Base-by-base conservation (phyloP, 2,797 vertebrate genomes). In the Epinephelus awoara region DNA sequence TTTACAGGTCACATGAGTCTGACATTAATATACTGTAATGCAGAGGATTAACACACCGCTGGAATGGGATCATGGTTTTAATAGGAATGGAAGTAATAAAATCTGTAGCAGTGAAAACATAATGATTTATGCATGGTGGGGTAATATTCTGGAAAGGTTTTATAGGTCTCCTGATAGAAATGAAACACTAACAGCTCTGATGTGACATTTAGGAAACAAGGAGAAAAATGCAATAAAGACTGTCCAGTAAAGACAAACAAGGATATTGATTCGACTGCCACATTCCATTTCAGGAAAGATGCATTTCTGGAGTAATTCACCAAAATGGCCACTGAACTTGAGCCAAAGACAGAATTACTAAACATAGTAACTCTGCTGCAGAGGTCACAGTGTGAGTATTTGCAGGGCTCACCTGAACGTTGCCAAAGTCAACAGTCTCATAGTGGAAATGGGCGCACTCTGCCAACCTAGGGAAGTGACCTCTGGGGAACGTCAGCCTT, bases 381-480 rank as follows among this genome's bases (percentile, higher is more conserved):
- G 56, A 61, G 69, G 66, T 54, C 57, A 68, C 29, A 42, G 2
- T 27, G 34, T 34, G 34, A 67, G 71, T 79, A 34, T 76, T 80
- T 83, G 61, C 38, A 55, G 73, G 29, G 38, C 93, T 94, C 86
- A 96, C 96, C 97, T 99, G 98, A 65, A 99, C 96, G 63, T 96
- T 97, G 92, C 98, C 98, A 75, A 99, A 98, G 92, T 99, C 98
- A 81, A 99, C 98, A 17, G 97, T 99, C 83, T 99, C 98, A 40
- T 99, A 99, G 92, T 99, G 98, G 94, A 99, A 99, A 92, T 99
- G 98, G 12, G 98, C 98, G 79, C 98, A 99, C 71, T 99, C 98
- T 18, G 96, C 98, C 96, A 99, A 96, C 92, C 97, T 97, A 78
- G 98, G 98, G 90, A 99, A 99, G 87, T 99, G 98, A 73, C 98